Evolutionary conservation across 2,113 vertebrate genomes (phyloP).

Genomic region (Cryptomyrus ogoouensis): DNA sequence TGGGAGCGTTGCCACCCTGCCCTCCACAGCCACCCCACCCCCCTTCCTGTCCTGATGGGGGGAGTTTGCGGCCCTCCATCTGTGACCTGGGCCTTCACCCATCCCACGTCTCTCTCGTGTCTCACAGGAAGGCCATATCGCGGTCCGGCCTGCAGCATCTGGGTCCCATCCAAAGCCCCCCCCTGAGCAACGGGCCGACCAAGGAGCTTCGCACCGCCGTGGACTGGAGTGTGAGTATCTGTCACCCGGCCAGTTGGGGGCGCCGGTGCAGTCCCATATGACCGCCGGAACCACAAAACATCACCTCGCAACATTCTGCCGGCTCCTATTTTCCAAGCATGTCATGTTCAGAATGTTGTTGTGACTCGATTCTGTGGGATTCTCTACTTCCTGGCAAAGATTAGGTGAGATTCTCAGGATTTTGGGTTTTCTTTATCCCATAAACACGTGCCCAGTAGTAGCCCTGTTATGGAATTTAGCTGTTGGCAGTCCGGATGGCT

Average conservation of each 20-base stretch:
- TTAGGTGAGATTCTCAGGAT: background rate
- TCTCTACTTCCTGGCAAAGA: background rate
- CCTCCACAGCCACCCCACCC: background rate
- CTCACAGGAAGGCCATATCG: slow-evolving; percentile 92
- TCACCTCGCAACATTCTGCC: background rate
- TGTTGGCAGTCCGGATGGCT: background rate
- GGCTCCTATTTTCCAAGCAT: background rate
- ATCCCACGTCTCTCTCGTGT: background rate
- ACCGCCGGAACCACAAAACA: background rate
- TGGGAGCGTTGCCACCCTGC: background rate
- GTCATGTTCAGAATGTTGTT: background rate
- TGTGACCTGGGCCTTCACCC: background rate
- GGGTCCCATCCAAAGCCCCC: slow-evolving; percentile 71
- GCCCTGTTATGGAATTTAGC: background rate
- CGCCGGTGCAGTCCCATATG: background rate
- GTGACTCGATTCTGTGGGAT: background rate
- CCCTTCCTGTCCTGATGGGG: background rate
- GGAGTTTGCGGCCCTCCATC: background rate
- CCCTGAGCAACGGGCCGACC: slow-evolving; percentile 83
- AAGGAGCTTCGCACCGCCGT: slow-evolving; percentile 80
- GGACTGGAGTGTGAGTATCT: slow-evolving; percentile 89
- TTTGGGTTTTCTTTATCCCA: background rate
- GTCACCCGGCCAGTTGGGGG: background rate
- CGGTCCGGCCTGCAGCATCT: slow-evolving; percentile 94
- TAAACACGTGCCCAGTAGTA: background rate